These are phyloP conservation scores for Symphodus melops DNA, from an alignment of 2,113 vertebrate genomes.

Conservation along the genomic window DNA sequence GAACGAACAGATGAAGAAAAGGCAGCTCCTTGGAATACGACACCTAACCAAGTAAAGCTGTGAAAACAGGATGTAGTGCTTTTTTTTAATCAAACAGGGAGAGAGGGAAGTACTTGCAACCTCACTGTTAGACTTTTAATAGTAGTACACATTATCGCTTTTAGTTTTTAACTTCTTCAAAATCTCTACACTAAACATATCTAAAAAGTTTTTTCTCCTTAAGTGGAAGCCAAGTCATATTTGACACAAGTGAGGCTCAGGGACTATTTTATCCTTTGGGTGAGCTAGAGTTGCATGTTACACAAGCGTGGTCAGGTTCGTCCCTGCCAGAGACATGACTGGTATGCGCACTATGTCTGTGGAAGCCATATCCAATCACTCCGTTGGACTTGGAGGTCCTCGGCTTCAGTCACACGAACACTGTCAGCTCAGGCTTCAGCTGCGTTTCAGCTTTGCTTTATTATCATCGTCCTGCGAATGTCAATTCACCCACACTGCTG, in stretches of 20 bases:
- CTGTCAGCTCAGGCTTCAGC: conserved; percentile 5
- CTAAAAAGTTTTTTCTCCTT: neutral
- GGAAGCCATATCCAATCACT: conserved; percentile 44
- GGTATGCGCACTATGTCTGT: conserved; percentile 66
- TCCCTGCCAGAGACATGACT: conserved; percentile 52
- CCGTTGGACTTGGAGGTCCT: conserved; percentile 14
- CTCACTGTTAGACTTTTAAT: neutral
- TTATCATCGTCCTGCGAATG: neutral
- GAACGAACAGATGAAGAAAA: neutral
- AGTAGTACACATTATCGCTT: neutral
- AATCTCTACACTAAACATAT: neutral
- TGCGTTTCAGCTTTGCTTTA: conserved; percentile 13
- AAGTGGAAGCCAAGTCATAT: neutral
- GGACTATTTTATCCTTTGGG: conserved; percentile 20
- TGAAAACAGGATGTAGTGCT: conserved; percentile 2
- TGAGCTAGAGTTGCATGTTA: conserved; percentile 46
- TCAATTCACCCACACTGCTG: conserved; percentile 1
- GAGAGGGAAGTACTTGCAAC: neutral
- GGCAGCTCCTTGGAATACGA: conserved; percentile 5
- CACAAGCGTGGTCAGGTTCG: conserved; percentile 54
- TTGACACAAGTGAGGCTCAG: conserved; percentile 4
- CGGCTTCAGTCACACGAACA: neutral
- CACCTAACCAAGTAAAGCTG: conserved; percentile 15
- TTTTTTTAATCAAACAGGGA: neutral
- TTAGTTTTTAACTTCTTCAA: neutral